Evolutionary conservation across 2,113 vertebrate genomes (phyloP), one percentile per base, ranked within the genome.

Genomic region (Coryphaenoides rupestris): DNA sequence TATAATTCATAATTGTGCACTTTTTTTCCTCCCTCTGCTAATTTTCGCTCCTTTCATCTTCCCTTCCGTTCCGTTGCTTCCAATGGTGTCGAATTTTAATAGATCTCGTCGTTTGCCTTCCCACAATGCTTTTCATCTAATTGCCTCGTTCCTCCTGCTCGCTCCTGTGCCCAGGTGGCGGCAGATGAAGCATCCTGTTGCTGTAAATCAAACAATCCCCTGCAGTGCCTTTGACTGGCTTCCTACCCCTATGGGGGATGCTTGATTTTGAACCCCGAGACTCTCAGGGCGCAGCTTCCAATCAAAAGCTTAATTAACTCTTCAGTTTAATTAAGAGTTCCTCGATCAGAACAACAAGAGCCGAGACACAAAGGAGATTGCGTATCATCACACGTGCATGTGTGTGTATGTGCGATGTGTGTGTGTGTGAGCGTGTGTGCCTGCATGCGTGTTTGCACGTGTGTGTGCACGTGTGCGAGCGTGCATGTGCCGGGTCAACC

Each of bases 261-360:
- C 57, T 53, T 52, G n/a, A 50, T 22, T 52, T 26, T 16, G 16
- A 55, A 14, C 21, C 21, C 46, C 16, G 45, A 15, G 21, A 22
- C 15, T 50, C 47, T 16, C 15, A 16, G 9, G 47, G 47, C 17
- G 47, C 47, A 17, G 15, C 67, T 55, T 55, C 22, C 80, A 62
- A 79, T 79, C 63, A 65, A 33, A 46, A 45, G 75, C 65, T 68
- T 76, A 75, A 78, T 84, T 55, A 65, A 66, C 54, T 66, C 62
- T 60, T 57, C 23, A 55, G 55, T 40, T 66, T 69, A 55, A 46
- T 64, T 77, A 77, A 75, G 47, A 13, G 65, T 45, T 45, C 60
- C 46, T 66, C 21, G 28, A 45, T 53, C 63, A 56, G 55, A 68
- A 58, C 50, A 21, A 47, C 33, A 57, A 49, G 55, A 23, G 23